Evolutionary conservation across 2,888 invertebrate genomes (phyloP).

Genomic region (Drosophila histrio): DNA sequence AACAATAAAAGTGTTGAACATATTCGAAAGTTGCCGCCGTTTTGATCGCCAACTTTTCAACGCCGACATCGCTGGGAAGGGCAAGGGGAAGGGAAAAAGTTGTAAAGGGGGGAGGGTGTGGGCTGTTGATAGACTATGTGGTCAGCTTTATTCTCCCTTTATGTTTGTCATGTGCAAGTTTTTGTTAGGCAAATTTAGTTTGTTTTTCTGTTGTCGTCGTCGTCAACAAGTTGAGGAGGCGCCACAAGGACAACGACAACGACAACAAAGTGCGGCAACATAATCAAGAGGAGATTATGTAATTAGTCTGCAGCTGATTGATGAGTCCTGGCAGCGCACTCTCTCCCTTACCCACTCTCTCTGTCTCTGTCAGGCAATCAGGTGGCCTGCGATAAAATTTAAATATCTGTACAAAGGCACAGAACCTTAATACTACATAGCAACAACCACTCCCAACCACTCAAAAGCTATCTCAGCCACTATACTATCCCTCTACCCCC

Average conservation of each 20-base stretch:
- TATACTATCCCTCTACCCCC: background rate
- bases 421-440: background rate
- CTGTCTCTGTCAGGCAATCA: conserved; percentile 57
- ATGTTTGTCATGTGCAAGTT: conserved; percentile 16
- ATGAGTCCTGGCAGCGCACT: conserved; percentile 80
- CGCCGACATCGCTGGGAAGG: background rate
- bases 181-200: background rate
- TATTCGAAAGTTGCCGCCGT: conserved; percentile 44
- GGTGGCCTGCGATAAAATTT: conserved; percentile 73
- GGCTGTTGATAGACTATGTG: background rate
- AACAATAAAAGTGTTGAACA: conserved; percentile 44
- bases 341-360: background rate
- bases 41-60: conserved; percentile 31
- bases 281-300: conserved; percentile 84
- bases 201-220: background rate
- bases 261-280: conserved; percentile 72
- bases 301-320: conserved; percentile 84
- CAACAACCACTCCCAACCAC: conserved; percentile 11
- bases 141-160: background rate
- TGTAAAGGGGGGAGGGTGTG: background rate
- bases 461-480: conserved; percentile 34
- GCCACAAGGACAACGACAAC: conserved; percentile 18
- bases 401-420: conserved; percentile 63
- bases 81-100: background rate
- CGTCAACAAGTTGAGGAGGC: conserved; percentile 20